Base-by-base conservation (phyloP, 1,140 invertebrate species). In the Macrotrachela quadricornifera region DNA sequence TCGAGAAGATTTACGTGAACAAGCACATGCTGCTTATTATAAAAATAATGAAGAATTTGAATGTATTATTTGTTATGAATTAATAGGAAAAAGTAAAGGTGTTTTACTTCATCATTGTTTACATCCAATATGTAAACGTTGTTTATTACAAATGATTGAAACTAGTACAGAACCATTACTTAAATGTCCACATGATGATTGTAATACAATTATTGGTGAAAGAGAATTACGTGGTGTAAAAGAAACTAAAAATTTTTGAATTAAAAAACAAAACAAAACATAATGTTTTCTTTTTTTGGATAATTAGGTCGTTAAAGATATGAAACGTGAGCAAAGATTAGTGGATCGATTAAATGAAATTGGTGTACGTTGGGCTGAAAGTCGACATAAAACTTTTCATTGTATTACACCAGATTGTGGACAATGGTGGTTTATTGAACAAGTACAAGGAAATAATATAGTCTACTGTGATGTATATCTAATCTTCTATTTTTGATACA, bases 381-480 rank as follows among this genome's bases (percentile, higher is more conserved):
- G 41, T 1, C 46, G 46, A 44, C 9, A 76, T 30, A 85, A 87
- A 63, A 79, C 83, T 15, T 88, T 87, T 68, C 85, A 90, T 61
- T 92, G 86, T 67, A 83, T 85, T 67, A 85, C 84, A 0, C 76
- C 79, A 0, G 81, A 91, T 68, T 92, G 87, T 64, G 75, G 71
- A 40, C 83, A 83, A 14, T 90, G 85, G 83, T 38, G 21, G 21
- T 30, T 30, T 30, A 30, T 53, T 53, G 36, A 86, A 83, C 63
- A 78, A 86, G 58, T 83, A 80, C 64, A 84, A 88, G 57, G 82
- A 86, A 59, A 80, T 30, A 82, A 55, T 82, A 46, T 48, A 56
- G 49, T 21, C 37, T 46, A 13, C 55, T 56, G 17, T 21, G 46
- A 37, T 56, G 55, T 39, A 30, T 3, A 8, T 16, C 16, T 17